Conservation (phyloP, 92 coral and sea anemone genomes). For the Porites lobata region DNA sequence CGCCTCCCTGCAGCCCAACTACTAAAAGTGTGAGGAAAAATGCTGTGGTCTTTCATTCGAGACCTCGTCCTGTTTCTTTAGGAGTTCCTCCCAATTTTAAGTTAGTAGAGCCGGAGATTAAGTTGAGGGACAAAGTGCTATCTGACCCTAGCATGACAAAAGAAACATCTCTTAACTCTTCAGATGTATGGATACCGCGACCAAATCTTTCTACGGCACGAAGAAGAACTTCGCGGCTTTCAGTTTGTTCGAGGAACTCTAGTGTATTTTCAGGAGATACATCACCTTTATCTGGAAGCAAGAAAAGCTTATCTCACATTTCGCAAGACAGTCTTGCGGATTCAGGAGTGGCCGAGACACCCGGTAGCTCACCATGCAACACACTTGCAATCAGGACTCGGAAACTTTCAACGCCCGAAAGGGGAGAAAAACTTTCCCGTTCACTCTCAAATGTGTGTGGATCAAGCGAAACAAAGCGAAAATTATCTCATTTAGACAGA, state of each 20-base stretch:
- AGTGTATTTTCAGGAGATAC: conserved; percentile 63
- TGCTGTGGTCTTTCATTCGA: conserved; percentile 6
- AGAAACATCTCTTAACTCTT: conserved; percentile 35
- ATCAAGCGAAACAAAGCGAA: conserved; percentile 39
- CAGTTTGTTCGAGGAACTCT: conserved; percentile 45
- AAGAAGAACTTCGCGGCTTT: conserved; percentile 56
- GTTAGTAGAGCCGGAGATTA: neutral
- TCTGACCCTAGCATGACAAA: conserved; percentile 48
- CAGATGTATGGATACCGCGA: conserved; percentile 69
- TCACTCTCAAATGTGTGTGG: conserved; percentile 38
- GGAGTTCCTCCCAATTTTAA: conserved; percentile 11
- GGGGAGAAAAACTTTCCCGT: conserved; percentile 11
- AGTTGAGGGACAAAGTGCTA: conserved; percentile 35
- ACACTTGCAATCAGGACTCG: conserved; percentile 55
- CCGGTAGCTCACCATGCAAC: conserved; percentile 83
- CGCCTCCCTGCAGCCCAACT: conserved; percentile 32
- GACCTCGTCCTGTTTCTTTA: conserved; percentile 52
- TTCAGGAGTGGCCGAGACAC: conserved; percentile 85
- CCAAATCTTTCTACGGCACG: conserved; percentile 24
- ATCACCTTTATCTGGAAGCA: conserved; percentile 67
- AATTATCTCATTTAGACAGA: conserved; percentile 39
- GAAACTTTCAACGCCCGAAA: conserved; percentile 1
- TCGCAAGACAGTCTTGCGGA: conserved; percentile 85
- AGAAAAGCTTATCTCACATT: conserved; percentile 65
- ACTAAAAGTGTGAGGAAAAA: conserved; percentile 11